Evolutionary conservation across 1,140 invertebrate species (phyloP), one percentile per base, ranked within the genome.

Genomic region (Neodiprion pinetum): DNA sequence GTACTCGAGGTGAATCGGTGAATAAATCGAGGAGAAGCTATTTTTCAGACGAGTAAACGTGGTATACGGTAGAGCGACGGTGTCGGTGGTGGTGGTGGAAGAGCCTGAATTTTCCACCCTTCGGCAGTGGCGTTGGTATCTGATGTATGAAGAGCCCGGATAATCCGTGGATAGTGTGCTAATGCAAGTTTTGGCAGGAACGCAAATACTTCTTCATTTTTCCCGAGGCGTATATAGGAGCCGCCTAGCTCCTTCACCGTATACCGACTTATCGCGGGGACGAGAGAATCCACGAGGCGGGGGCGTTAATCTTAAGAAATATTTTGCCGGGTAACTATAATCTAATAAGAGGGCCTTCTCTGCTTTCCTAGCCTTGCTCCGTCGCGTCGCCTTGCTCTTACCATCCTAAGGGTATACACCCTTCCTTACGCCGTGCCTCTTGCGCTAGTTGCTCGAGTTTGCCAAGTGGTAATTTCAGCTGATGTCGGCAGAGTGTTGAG

Each of bases 151-250:
- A 79, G 75, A 81, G 77, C 75, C 73, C 72, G 53, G 81, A 82
- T 81, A 80, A 82, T 80, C 78, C 76, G 72, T 72, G 75, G 76
- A 82, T 81, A 78, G 77, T 74, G 80, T 79, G 82, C 81, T 85
- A 85, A 85, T 86, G 83, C 83, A 84, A 84, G 79, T 85, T 84
- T 83, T 85, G 83, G 83, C 84, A 83, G 84, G 77, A 79, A 79
- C 81, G 78, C 77, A 78, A 80, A 73, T 77, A 49, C 82, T 82
- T 84, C 78, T 83, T 84, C 77, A 84, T 85, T 84, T 82, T 82
- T 84, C 53, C 11, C 53, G 2, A 40, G 28, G 28, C 28, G 28
- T 40, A 40, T 40, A 70, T 66, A 72, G 65, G 65, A 40, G 68
- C n/a, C 9, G 53, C 71, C 77, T 74, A 77, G 76, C 78, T 76